Evolutionary conservation across 2,888 invertebrate genomes (phyloP).

Genomic region (Notodromas monacha): DNA sequence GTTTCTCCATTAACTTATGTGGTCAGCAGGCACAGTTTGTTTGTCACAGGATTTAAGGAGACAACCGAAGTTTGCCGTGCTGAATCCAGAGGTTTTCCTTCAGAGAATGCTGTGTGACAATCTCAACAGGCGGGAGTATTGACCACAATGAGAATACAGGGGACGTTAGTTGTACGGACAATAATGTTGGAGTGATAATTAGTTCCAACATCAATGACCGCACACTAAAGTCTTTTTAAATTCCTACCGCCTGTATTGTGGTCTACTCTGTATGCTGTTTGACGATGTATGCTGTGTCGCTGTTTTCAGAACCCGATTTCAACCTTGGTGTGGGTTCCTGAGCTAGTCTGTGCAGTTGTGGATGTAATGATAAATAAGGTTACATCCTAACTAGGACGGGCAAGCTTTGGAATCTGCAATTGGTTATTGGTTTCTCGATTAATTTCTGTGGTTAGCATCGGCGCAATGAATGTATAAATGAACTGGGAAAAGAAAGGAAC

Average conservation of each 20-base stretch:
- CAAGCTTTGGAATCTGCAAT: constrained; percentile 4
- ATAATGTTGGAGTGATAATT: constrained; percentile 4
- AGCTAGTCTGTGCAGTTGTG: constrained; percentile 4
- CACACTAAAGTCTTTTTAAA: constrained; percentile 4
- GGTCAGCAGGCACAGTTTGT: constrained; percentile 4
- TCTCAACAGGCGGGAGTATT: constrained; percentile 4
- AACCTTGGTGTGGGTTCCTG: constrained; percentile 4
- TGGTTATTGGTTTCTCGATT: constrained; percentile 4
- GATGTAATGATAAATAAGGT: constrained; percentile 2
- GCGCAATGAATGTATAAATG: constrained; percentile 4
- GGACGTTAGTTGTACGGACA: constrained; percentile 4
- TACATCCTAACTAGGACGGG: constrained; percentile 4
- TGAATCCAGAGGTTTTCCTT: constrained; percentile 4
- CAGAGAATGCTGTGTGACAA: constrained; percentile 4
- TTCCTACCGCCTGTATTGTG: constrained; percentile 4
- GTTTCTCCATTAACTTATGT: constrained; percentile 4
- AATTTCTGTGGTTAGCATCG: constrained; percentile 4
- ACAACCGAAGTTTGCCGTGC: constrained; percentile 4
- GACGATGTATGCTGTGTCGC: constrained; percentile 4
- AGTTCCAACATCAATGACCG: constrained; percentile 4
- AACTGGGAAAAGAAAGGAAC: constrained; percentile 4
- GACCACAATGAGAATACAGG: constrained; percentile 2
- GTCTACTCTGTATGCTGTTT: constrained; percentile 4
- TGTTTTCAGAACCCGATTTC: constrained; percentile 4
- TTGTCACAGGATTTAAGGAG: constrained; percentile 4